Evolutionary conservation across 2,888 invertebrate species (phyloP).

Genomic region (Sepiola atlantica): DNA sequence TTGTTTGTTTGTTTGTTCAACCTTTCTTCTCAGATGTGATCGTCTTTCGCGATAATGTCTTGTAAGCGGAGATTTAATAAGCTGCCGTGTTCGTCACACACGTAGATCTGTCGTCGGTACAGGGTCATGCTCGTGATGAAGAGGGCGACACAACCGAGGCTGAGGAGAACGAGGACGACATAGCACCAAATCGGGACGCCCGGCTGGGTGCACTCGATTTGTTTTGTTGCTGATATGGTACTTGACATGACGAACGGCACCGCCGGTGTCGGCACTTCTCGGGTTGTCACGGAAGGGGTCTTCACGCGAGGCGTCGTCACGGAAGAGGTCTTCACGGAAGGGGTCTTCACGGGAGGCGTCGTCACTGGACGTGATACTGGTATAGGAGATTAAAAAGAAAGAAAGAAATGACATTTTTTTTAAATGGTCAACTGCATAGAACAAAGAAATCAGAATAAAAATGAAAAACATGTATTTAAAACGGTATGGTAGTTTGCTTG

Average conservation of each 20-base stretch:
- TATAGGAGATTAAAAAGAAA: neutral
- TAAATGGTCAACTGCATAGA: neutral
- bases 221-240: neutral
- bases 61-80: conserved; percentile 16
- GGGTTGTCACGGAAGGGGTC: neutral
- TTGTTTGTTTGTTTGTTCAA: neutral
- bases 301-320: too few relatives aligned
- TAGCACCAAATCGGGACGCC: neutral
- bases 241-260: neutral
- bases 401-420: neutral
- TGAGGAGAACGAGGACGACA: neutral
- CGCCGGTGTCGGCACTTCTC: neutral
- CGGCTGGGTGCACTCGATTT: neutral
- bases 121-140: neutral
- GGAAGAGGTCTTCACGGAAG: too few relatives aligned
- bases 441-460: too few relatives aligned
- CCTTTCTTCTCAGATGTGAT: neutral
- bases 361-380: neutral
- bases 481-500: too few relatives aligned
- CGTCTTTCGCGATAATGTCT: neutral
- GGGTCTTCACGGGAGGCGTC: neutral
- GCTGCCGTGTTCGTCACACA: neutral
- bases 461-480: too few relatives aligned
- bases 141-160: neutral
- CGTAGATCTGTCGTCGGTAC: neutral